phyloP scores from a whole-genome alignment of 2,113 vertebrate species.

The Grus americana region DNA sequence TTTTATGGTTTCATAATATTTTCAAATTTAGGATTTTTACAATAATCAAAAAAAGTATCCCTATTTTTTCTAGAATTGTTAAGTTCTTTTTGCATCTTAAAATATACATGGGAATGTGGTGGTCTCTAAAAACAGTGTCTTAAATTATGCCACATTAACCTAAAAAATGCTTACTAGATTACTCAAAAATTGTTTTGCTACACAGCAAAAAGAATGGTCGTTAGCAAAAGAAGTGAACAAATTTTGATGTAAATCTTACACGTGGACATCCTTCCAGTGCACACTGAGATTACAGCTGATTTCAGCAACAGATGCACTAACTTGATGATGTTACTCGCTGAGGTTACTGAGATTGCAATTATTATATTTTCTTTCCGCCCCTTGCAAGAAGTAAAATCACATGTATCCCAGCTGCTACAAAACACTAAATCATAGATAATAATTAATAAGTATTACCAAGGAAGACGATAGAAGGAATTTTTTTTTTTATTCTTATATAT shows the following conservation, averaged over 20 bases:
- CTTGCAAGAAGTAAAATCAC: not conserved
- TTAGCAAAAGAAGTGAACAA: not conserved
- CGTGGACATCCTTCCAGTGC: not conserved
- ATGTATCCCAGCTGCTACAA: not conserved
- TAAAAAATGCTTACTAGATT: not conserved
- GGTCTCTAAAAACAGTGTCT: not conserved
- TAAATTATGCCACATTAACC: not conserved
- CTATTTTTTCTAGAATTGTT: not conserved
- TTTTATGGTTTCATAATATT: not conserved
- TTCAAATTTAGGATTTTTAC: not conserved
- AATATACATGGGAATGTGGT: not conserved
- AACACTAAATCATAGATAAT: not conserved
- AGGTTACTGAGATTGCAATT: not conserved
- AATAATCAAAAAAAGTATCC: not conserved
- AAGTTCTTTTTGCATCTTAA: not conserved
- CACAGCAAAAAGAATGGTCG: not conserved
- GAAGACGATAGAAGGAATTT: not conserved
- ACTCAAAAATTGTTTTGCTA: not conserved
- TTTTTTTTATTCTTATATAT: not conserved
- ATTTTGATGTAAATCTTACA: not conserved
- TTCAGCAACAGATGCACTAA: not conserved
- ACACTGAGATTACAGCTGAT: not conserved
- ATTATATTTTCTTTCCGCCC: not conserved
- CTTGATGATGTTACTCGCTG: not conserved
- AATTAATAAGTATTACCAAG: not conserved